phyloP scores from a whole-genome alignment of 2,797 vertebrate species.

The Cetoscarus ocellatus region DNA sequence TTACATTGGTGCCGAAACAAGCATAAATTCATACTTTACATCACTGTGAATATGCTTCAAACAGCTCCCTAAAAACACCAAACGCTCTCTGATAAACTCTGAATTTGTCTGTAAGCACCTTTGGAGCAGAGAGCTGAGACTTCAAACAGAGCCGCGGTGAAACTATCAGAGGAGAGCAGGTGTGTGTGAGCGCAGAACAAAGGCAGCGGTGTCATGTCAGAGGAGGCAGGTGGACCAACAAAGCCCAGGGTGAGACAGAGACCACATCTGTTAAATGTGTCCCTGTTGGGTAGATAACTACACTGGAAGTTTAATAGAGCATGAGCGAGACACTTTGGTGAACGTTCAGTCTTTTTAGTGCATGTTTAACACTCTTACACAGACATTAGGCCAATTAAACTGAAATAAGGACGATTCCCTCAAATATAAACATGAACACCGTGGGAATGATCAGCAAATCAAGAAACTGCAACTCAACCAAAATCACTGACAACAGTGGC shows the following conservation, averaged over 20 bases:
- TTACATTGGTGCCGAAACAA: no score
- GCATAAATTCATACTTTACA: no score
- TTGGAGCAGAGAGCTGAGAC: conserved; percentile 11
- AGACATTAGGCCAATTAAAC: not conserved
- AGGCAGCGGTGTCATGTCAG: conserved; percentile 1
- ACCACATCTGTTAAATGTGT: conserved; percentile 43
- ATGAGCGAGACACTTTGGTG: conserved; percentile 10
- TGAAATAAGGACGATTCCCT: conserved; percentile 1
- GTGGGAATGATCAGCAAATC: not conserved
- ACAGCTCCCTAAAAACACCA: not conserved
- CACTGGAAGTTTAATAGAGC: conserved; percentile 1
- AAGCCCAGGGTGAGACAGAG: conserved; percentile 9
- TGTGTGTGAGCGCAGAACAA: conserved; percentile 26
- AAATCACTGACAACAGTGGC: not conserved
- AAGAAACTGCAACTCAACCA: not conserved
- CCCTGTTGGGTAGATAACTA: conserved; percentile 17
- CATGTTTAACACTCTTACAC: not conserved
- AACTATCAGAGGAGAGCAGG: conserved; percentile 41
- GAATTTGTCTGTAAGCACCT: conserved; percentile 11
- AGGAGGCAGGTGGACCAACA: conserved; percentile 36
- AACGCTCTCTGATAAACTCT: not conserved
- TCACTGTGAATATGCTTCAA: not conserved
- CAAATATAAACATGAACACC: not conserved
- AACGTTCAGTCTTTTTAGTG: conserved; percentile 4
- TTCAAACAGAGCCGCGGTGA: conserved; percentile 13